These are phyloP conservation scores for Stenodera caucasica DNA, from an alignment of 2,888 invertebrate genomes.

Conservation along the genomic window DNA sequence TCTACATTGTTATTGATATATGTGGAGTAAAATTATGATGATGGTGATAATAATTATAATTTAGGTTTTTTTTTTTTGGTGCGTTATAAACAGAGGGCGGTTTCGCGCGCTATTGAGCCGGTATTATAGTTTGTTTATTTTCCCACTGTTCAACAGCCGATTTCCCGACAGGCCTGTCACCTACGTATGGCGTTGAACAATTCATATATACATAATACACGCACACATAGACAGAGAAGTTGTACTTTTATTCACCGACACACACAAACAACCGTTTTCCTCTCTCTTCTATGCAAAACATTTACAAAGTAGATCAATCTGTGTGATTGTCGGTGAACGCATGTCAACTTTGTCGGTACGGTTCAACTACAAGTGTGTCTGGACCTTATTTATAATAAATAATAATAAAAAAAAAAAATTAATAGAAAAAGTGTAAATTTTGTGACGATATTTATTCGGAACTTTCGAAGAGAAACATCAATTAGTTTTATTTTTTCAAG, in stretches of 20 bases:
- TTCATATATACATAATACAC: constrained; percentile 39
- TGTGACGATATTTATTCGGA: constrained; percentile 13
- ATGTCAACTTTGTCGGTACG: constrained; percentile 43
- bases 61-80: constrained; percentile 20
- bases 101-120: constrained; percentile 52
- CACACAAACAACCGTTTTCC: background rate
- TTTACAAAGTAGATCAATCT: constrained; percentile 56
- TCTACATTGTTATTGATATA: too few relatives aligned
- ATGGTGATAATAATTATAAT: too few relatives aligned
- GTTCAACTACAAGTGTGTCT: constrained; percentile 9
- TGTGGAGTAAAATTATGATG: too few relatives aligned
- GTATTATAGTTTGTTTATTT: constrained; percentile 57
- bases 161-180: constrained; percentile 54
- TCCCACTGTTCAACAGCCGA: constrained; percentile 53
- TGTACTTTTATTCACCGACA: constrained; percentile 11
- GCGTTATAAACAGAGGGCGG: constrained; percentile 48
- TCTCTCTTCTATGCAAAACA: constrained; percentile 52
- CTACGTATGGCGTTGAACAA: constrained; percentile 47
- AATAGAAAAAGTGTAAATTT: constrained; percentile 29
- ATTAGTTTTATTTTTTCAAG: background rate
- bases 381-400: background rate
- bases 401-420: background rate
- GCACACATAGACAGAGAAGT: background rate
- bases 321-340: constrained; percentile 51
- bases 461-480: too few relatives aligned